Conservation (phyloP, 92 coral and sea anemone genomes). For the Galaxea fascicularis region DNA sequence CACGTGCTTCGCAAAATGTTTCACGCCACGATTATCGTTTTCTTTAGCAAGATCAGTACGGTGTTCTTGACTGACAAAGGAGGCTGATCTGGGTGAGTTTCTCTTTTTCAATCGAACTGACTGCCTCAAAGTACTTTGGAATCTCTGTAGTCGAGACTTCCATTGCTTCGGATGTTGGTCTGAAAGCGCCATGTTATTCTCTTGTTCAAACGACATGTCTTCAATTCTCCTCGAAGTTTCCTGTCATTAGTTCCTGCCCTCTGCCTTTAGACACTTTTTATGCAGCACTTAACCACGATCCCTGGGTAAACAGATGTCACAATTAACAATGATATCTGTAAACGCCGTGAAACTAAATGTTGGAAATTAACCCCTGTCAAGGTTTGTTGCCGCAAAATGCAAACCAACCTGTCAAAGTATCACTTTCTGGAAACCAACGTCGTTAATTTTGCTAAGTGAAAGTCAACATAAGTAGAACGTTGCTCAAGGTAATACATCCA, state of each 20-base stretch:
- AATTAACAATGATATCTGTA: constrained; percentile 36
- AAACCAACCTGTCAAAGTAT: background rate
- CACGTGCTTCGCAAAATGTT: constrained; percentile 44
- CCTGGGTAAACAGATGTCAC: constrained; percentile 55
- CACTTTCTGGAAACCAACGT: background rate
- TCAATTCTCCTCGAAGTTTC: constrained; percentile 4
- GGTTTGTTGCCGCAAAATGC: background rate
- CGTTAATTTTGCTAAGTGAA: background rate
- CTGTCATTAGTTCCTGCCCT: background rate
- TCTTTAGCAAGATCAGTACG: background rate
- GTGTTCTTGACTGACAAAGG: background rate
- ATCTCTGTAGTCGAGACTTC: constrained; percentile 65
- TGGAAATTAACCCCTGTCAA: background rate
- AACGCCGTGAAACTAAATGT: background rate
- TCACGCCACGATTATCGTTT: background rate
- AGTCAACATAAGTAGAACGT: background rate
- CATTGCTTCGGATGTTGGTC: constrained; percentile 42
- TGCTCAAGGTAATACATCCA: background rate
- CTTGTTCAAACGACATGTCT: background rate
- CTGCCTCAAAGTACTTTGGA: constrained; percentile 52
- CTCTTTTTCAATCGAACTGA: constrained; percentile 59
- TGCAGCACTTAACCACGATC: constrained; percentile 15
- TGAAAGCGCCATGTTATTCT: constrained; percentile 26
- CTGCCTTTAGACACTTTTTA: constrained; percentile 1
- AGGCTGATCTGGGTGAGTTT: constrained; percentile 12